Conservation (phyloP, 2,797 vertebrate species). For the Vultur gryphus region DNA sequence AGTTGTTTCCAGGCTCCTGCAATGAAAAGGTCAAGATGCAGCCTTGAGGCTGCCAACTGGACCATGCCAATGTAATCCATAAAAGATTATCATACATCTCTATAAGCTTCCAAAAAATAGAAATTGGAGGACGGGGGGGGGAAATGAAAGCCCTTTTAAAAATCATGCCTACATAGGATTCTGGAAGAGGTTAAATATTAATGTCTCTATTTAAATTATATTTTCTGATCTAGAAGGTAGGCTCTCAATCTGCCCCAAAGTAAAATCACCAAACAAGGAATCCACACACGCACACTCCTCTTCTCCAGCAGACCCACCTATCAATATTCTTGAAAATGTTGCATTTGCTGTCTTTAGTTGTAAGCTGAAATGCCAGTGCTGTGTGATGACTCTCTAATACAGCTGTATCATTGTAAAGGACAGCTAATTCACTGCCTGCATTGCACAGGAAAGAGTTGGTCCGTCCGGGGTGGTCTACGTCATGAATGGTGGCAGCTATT, state of each 20-base stretch:
- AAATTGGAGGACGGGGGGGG: not conserved
- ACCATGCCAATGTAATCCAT: not conserved
- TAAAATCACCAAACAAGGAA: not conserved
- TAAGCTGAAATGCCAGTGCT: conserved; percentile 81
- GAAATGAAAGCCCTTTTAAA: not conserved
- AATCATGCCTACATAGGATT: not conserved
- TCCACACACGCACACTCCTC: not conserved
- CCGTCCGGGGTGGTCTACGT: conserved; percentile 79
- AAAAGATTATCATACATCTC: not conserved
- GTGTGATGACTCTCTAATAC: conserved; percentile 83
- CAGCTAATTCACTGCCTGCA: conserved; percentile 79
- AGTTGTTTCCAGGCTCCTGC: not conserved
- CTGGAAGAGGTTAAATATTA: not conserved
- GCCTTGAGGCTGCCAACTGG: not conserved
- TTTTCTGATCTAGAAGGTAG: not conserved
- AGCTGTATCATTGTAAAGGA: conserved; percentile 80
- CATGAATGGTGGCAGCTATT: conserved; percentile 81
- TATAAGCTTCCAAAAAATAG: not conserved
- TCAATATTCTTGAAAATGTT: conserved; percentile 84
- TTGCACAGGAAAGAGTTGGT: conserved; percentile 85
- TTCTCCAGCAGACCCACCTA: conserved; percentile 63
- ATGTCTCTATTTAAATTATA: not conserved
- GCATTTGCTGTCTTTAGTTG: conserved; percentile 78
- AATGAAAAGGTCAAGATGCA: not conserved
- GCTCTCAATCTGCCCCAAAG: not conserved